These are phyloP conservation scores for Melanostigma gelatinosum DNA, from an alignment of 2,113 vertebrate species.

Conservation along the genomic window DNA sequence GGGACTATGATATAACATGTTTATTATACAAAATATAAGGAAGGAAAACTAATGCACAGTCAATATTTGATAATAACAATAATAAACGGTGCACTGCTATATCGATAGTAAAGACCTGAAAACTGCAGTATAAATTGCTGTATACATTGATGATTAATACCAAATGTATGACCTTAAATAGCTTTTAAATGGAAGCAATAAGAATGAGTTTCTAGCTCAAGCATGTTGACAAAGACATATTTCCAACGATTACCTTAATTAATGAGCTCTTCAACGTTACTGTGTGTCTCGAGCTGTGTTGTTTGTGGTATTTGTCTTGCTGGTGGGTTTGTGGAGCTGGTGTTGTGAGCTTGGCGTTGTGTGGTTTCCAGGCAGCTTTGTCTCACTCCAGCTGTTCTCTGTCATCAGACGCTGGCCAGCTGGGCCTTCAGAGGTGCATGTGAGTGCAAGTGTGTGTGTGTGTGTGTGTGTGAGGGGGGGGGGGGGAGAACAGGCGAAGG, in stretches of 20 bases:
- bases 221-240: conserved; percentile 20
- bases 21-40: neutral
- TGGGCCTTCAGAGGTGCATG: conserved; percentile 59
- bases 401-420: conserved; percentile 79
- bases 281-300: neutral
- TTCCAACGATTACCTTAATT: conserved; percentile 20
- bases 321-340: conserved; percentile 13
- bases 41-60: neutral
- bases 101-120: neutral
- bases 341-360: conserved; percentile 11
- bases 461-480: conserved; percentile 9
- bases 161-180: neutral
- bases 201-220: neutral
- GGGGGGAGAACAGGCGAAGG: conserved; percentile 34
- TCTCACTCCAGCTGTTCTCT: conserved; percentile 80
- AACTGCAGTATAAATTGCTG: neutral
- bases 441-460: conserved; percentile 6
- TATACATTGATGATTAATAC: neutral
- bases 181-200: neutral
- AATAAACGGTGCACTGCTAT: neutral
- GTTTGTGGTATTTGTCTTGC: neutral
- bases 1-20: neutral
- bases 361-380: conserved; percentile 53
- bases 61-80: too few species aligned
- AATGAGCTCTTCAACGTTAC: conserved; percentile 12